Conservation (phyloP, 2,888 invertebrate species). For the Ptilodon capucinus region DNA sequence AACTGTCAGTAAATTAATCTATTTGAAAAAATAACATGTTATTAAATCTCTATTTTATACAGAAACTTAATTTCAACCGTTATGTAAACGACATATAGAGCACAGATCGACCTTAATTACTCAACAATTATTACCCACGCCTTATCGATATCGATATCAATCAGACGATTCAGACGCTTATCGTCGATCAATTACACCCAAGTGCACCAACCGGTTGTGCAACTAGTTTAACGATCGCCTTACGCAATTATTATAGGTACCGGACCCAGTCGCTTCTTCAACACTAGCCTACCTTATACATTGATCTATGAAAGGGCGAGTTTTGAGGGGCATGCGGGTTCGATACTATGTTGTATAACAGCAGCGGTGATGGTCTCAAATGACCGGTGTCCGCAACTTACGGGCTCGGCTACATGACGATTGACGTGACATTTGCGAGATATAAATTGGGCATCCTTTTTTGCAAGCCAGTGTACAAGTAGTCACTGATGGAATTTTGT, state of each 20-base stretch:
- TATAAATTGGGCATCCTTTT: conserved; percentile 26
- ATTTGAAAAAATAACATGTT: no score
- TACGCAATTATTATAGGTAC: conserved; percentile 62
- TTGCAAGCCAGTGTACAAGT: conserved; percentile 12
- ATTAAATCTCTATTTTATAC: no score
- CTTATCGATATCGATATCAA: not conserved
- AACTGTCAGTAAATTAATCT: no score
- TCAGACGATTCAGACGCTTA: conserved; percentile 6
- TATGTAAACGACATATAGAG: not conserved
- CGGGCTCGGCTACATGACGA: conserved; percentile 50
- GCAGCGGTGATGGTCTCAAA: conserved; percentile 46
- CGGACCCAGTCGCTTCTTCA: no score
- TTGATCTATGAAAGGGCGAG: no score
- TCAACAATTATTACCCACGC: not conserved
- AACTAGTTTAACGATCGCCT: conserved; percentile 44
- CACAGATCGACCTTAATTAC: not conserved
- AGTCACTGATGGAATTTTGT: not conserved
- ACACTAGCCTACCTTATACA: no score
- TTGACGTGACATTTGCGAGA: conserved; percentile 41
- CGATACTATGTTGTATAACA: no score
- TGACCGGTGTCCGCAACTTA: conserved; percentile 48
- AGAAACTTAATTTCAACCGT: not conserved
- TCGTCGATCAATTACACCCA: conserved; percentile 20
- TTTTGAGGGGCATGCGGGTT: no score
- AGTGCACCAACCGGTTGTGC: conserved; percentile 37